A percentile compares a stretch with the other conserved stretches of the same genome.
phyloP scores from a whole-genome alignment of 2,888 invertebrate genomes.

The Brenthis ino region DNA sequence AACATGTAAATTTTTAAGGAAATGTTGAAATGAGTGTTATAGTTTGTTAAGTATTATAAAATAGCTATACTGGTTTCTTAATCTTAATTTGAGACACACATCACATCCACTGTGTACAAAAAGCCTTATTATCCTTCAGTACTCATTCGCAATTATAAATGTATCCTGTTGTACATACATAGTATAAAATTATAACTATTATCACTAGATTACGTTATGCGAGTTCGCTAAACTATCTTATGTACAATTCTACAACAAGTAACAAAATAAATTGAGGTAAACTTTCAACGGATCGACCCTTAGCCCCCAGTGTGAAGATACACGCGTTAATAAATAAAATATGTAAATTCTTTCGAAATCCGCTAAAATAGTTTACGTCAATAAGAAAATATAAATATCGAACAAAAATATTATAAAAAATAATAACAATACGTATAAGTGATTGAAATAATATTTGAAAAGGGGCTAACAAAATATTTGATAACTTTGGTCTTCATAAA shows the following conservation, averaged over 20 bases:
- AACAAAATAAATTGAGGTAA: conserved; percentile 38
- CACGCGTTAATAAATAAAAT: conserved; percentile 21
- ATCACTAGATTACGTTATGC: conserved; percentile 35
- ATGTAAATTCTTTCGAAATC: conserved; percentile 11
- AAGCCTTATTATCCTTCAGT: conserved; percentile 4
- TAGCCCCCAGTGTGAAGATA: conserved; percentile 19
- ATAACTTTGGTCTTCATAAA: conserved; percentile 48
- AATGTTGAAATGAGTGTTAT: not conserved
- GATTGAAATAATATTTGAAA: conserved; percentile 7
- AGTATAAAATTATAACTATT: conserved; percentile 30
- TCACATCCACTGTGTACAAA: conserved; percentile 18
- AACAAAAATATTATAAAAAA: conserved; percentile 14
- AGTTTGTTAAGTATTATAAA: not conserved
- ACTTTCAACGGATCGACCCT: conserved; percentile 29
- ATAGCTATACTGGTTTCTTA: too few species aligned
- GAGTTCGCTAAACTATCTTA: conserved; percentile 41
- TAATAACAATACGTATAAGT: conserved; percentile 13
- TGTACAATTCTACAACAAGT: conserved; percentile 43
- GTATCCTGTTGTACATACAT: conserved; percentile 21
- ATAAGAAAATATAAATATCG: conserved; percentile 8
- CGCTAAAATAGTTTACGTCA: conserved; percentile 31
- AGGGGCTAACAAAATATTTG: conserved; percentile 28
- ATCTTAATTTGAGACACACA: conserved; percentile 2
- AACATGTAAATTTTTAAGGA: not conserved
- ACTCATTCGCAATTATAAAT: not conserved